Base-by-base conservation (phyloP, 1,140 invertebrate genomes). In the Drosophila kepulauana region DNA sequence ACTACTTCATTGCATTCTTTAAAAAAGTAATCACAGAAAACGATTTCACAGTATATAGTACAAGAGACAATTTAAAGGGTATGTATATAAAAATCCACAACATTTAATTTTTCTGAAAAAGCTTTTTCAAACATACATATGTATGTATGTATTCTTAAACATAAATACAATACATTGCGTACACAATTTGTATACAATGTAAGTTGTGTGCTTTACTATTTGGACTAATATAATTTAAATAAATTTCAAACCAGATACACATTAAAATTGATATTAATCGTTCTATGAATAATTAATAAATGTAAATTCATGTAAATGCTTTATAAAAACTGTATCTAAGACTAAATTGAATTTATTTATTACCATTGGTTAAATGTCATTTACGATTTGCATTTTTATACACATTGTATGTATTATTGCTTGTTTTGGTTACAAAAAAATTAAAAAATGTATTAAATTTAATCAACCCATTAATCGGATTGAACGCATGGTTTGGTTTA, bases 401-500 rank as follows among this genome's bases (percentile, higher is more conserved):
- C n/a, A 13, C 8, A 38, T 38, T 25, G n/a, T 5, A 45, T 45
- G 11, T 75, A 52, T 76, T 41, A 5, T 74, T 67, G 48, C 25
- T 13, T 56, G 41, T 10, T 48, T 73, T 75, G 57, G 63, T 77
- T 61, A 51, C 72, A 82, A 67, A 71, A 57, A 75, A 75, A 25
- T 25, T 84, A 75, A 88, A 75, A 78, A 38, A 38, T 88, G 72
- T 84, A 88, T 84, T 75, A 49, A 89, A 80, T 79, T 85, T 85
- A 85, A 85, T 89, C 81, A 89, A 85, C 67, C 71, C 71, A 35
- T 85, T 88, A 89, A 88, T 88, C 85, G 81, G 86, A 89, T 87
- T 85, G 67, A 33, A 51, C 48, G 68, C 15, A 46, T 54, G 20
- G 52, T 61, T 70, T 70, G 57, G 54, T 75, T 79, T 66, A 68